Base-by-base conservation (phyloP, 2,888 invertebrate genomes). In the Perithous albicinctus region DNA sequence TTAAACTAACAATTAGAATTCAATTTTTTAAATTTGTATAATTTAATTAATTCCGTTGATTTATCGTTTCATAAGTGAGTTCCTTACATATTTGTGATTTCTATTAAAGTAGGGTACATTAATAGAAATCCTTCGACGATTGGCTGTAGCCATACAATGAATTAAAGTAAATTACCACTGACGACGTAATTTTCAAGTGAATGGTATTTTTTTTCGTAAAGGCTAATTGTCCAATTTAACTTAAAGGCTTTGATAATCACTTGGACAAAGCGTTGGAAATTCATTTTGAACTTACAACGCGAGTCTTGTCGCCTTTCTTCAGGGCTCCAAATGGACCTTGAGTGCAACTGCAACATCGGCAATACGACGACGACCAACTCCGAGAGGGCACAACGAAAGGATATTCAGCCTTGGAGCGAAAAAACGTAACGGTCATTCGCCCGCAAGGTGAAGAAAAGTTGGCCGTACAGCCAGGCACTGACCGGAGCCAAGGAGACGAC, bases 361-460 rank as follows among this genome's bases (percentile, higher is more conserved):
- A 56, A 67, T 41, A 80, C 43, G 61, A 61, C 66, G 35, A 67
- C 59, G 70, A 75, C 41, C 54, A 59, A 51, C 43, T 29, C 43
- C 18, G 72, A 67, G 83, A 86, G 84, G 83, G 86, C 85, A 83
- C 83, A 86, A 87, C 85, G 89, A 89, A 87, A 89, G 88, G 87
- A 88, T 88, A 88, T 85, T 86, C 88, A 90, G 87, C 90, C 90
- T 90, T 90, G 90, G 84, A 89, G 87, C 87, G 89, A 91, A 91
- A 91, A 91, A 90, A 91, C 89, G 88, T 91, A 90, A 91, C 91
- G 91, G 91, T 91, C 91, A 89, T 91, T 91, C 89, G 91, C 91
- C 90, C 88, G 90, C 88, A 88, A 91, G 91, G 90, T 89, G 90
- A 91, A 91, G 92, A 91, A 91, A 92, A 91, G 91, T 92, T 92